Evolutionary conservation across 2,113 vertebrate genomes (phyloP), one percentile per base, ranked within the genome.

Genomic region (Catagonus wagneri): DNA sequence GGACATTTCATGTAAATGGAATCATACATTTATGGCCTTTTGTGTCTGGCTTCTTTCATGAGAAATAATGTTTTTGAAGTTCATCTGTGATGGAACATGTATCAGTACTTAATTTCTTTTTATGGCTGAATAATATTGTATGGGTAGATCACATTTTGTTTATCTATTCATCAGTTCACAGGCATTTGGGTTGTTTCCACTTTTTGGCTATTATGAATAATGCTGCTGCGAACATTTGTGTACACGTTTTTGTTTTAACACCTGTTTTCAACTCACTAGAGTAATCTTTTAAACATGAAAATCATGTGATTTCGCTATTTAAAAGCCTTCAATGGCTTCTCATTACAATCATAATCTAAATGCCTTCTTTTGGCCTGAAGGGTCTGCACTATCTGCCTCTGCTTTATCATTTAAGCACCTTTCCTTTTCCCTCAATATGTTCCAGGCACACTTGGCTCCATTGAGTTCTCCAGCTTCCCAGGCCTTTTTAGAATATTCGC

Each of bases 251-350:
- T 80, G 10, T 83, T 83, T 39, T 75, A 81, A 60, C 32, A 36
- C 44, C 36, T 81, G 54, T 80, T 74, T 89, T 54, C 17, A 66
- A 66, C 15, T 74, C 54, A 20, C 36, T n/a, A 39, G 36, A 65
- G 39, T 36, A 36, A 52, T 89, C 52, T 68, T 83, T 89, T 66
- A 69, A 78, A 89, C 74, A 95, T 15, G 20, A 89, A 93, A 71
- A 69, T 52, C n/a, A 78, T 86, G 52, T 71, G 36, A 7, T 44
- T 95, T 76, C 36, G 39, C 27, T 56, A 66, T n/a, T 68, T 75
- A 83, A 54, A 81, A 66, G 27, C 69, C 19, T 84, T 69, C 39
- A 61, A 0, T 80, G 32, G 7, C 58, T 66, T 83, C 29, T 89
- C 36, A 78, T 54, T 90, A 52, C 4, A 71, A 71, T 69, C 16